Conservation (phyloP, 2,113 vertebrate genomes). For the Carollia perspicillata region DNA sequence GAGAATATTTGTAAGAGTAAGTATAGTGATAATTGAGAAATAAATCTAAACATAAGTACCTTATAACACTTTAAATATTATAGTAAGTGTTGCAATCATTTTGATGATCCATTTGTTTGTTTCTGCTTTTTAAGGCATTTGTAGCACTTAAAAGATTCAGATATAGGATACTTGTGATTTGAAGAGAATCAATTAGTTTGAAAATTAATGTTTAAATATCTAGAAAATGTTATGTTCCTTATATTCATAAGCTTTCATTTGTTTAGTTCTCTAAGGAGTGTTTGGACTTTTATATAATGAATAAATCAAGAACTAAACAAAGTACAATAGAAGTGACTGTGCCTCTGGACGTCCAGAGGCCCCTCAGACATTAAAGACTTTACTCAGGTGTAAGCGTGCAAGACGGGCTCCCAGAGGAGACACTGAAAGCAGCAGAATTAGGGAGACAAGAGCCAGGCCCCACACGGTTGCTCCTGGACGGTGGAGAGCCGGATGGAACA, state of each 20-base stretch:
- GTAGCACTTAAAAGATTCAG: neutral
- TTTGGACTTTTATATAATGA: neutral
- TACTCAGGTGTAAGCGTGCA: neutral
- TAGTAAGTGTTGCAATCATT: neutral
- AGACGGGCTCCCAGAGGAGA: neutral
- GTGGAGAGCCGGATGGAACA: neutral
- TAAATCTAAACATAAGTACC: neutral
- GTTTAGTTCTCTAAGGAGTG: neutral
- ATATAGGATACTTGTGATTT: neutral
- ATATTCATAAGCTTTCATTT: neutral
- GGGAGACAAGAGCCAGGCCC: neutral
- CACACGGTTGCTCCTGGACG: fast-evolving
- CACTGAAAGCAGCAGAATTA: fast-evolving
- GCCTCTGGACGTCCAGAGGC: neutral
- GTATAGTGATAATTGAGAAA: neutral
- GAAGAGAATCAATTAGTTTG: neutral
- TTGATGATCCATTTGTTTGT: neutral
- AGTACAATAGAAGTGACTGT: neutral
- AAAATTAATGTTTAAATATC: neutral
- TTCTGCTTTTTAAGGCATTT: neutral
- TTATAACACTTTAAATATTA: neutral
- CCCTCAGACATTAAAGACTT: neutral
- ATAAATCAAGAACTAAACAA: neutral
- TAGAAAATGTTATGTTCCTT: neutral
- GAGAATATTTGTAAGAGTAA: neutral